phyloP scores from a whole-genome alignment of 2,888 invertebrate species.

The Eilema griseolum region DNA sequence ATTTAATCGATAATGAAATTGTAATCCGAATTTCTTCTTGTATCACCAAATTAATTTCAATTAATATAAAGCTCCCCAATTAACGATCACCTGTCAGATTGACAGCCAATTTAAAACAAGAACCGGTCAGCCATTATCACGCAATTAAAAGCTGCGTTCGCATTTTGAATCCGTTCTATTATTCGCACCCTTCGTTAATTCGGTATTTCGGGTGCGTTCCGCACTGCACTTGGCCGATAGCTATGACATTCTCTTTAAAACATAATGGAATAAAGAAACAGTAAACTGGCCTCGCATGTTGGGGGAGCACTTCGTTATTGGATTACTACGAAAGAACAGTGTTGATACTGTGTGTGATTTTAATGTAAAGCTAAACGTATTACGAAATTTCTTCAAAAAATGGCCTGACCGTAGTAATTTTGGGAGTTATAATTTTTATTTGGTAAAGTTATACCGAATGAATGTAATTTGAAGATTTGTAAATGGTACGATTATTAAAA shows the following conservation, averaged over 20 bases:
- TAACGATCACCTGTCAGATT: constrained; percentile 39
- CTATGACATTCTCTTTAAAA: constrained; percentile 85
- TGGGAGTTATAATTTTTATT: neutral
- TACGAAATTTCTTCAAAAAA: neutral
- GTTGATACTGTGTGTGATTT: constrained; percentile 56
- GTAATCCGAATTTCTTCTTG: neutral
- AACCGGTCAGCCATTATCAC: constrained; percentile 54
- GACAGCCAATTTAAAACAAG: constrained; percentile 59
- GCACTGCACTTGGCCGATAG: constrained; percentile 77
- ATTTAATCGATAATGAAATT: too few species aligned
- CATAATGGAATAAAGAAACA: constrained; percentile 87
- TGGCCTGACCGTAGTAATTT: neutral
- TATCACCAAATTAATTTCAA: constrained; percentile 5
- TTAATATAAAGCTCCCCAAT: constrained; percentile 18
- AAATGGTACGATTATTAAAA: neutral
- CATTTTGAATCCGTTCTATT: constrained; percentile 63
- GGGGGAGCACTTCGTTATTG: constrained; percentile 79
- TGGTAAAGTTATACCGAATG: neutral
- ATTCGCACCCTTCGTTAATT: constrained; percentile 61
- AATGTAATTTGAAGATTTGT: too few species aligned
- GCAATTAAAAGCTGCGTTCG: constrained; percentile 61
- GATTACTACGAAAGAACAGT: constrained; percentile 38
- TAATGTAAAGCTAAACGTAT: neutral
- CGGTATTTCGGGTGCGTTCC: constrained; percentile 55
- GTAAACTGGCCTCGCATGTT: constrained; percentile 79